Evolutionary conservation across 2,113 vertebrate species (phyloP).

Genomic region (Cepphus grylle): DNA sequence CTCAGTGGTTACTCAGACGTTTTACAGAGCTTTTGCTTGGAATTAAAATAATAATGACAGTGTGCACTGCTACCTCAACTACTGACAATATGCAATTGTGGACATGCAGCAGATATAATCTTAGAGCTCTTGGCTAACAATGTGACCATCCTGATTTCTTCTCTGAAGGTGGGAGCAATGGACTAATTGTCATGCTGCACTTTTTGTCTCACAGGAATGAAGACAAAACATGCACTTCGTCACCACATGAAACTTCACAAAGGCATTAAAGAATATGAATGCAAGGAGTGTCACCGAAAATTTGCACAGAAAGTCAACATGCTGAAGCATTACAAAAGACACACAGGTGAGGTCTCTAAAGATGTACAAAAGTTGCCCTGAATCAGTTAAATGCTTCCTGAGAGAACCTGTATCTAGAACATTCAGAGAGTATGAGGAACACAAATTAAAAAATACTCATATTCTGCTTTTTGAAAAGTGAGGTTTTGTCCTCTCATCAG

Average conservation of each 20-base stretch:
- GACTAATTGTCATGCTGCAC: neutral
- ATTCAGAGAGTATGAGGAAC: neutral
- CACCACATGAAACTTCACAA: conserved; percentile 99
- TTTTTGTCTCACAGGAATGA: conserved; percentile 85
- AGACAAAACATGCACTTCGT: conserved; percentile 96
- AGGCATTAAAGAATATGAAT: conserved; percentile 98
- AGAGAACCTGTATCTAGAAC: neutral
- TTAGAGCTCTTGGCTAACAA: neutral
- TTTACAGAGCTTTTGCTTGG: neutral
- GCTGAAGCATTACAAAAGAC: conserved; percentile 97
- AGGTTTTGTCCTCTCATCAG: neutral
- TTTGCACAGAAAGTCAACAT: conserved; percentile 99
- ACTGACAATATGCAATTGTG: neutral
- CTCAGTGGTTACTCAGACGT: neutral
- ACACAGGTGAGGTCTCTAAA: conserved; percentile 82
- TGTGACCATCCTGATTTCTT: neutral
- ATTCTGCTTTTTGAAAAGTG: neutral
- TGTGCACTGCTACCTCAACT: neutral
- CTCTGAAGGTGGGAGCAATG: neutral
- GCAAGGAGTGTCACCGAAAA: conserved; percentile 93
- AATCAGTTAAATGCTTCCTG: neutral
- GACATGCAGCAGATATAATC: neutral
- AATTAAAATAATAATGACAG: neutral
- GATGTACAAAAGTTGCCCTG: neutral
- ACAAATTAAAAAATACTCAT: neutral